Base-by-base conservation (phyloP, 2,888 invertebrate species). In the Cetonia aurata region DNA sequence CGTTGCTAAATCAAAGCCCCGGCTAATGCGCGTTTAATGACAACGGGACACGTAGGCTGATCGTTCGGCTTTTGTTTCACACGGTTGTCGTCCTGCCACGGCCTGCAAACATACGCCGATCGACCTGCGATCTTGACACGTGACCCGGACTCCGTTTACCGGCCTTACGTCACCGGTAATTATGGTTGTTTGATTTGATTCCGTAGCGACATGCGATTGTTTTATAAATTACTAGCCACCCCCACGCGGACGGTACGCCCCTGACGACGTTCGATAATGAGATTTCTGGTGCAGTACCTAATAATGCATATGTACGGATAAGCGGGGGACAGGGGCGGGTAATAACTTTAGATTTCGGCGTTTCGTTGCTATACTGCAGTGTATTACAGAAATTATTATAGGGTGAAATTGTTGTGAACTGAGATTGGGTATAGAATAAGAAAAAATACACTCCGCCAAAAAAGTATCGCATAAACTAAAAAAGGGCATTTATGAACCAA, bases 11-110 rank as follows among this genome's bases (percentile, higher is more conserved):
- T 78, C 76, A 77, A 75, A 75, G 62, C 74, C 73, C 73, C 75
- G 75, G 77, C 79, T 82, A 82, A 82, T 81, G 82, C 77, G 77
- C 78, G 79, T 81, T 80, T 83, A 83, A 83, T 83, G 81, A 83
- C 62, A 19, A 13, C 13, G 33, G 31, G 31, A 31, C 48, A 48
- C 62, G 46, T 19, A 10, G 31, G 9, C 44, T 75, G 75, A 75
- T 76, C 78, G 78, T 80, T 80, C 79, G 79, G 78, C 78, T 80
- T 81, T 82, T 55, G 68, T 80, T 80, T 80, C 79, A 77, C 78
- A 79, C 75, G 78, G 78, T 50, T 3, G 9, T 13, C 25, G 25
- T 25, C 19, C 19, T 17, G 10, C 59, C 17, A 17, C 59, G 37
- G 42, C 6, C 31, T 31, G 8, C 42, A 1, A 4, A 4, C 25